Conservation (phyloP, 1,140 invertebrate species). For the Trichomalopsis sarcophagae region DNA sequence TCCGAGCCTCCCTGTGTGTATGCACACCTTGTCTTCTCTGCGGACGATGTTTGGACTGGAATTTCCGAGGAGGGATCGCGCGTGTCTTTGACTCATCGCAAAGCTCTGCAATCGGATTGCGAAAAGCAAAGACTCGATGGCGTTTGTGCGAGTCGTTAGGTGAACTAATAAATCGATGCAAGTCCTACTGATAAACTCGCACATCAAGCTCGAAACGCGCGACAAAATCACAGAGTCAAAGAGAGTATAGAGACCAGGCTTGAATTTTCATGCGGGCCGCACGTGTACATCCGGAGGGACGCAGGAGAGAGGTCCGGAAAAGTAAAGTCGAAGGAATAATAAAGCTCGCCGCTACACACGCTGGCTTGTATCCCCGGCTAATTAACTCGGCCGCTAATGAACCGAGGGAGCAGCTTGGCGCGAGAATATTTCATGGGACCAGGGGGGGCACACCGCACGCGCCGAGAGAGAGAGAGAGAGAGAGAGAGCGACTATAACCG, state of each 20-base stretch:
- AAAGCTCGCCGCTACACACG: background rate
- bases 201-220: too few relatives aligned
- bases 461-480: too few relatives aligned
- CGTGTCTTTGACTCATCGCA: background rate
- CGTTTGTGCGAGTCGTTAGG: background rate
- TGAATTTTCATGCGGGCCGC: background rate
- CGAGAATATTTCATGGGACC: background rate
- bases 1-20: background rate
- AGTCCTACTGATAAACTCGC: too few relatives aligned
- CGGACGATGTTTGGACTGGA: background rate
- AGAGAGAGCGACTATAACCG: background rate
- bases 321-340: background rate
- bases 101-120: too few relatives aligned
- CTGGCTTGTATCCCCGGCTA: background rate
- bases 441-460: background rate
- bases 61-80: background rate
- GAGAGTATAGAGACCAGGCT: background rate
- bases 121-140: background rate
- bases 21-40: background rate
- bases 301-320: background rate
- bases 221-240: background rate
- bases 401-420: background rate
- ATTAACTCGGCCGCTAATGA: conserved; percentile 3
- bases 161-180: too few relatives aligned
- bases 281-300: too few relatives aligned